These are phyloP conservation scores for Paraplagusia blochii DNA, from an alignment of 2,113 vertebrate species.

Conservation along the genomic window DNA sequence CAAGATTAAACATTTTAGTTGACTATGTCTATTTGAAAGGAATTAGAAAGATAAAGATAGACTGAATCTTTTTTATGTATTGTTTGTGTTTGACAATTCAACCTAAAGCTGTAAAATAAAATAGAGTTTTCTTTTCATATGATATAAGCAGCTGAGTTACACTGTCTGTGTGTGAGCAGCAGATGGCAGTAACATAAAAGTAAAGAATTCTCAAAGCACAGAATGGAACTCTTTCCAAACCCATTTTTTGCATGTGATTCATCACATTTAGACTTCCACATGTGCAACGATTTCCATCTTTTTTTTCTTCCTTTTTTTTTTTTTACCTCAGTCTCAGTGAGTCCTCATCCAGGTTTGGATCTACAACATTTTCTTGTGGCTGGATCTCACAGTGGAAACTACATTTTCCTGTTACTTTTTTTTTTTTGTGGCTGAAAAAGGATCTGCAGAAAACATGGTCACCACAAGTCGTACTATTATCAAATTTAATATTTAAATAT, in stretches of 20 bases:
- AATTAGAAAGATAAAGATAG: no score
- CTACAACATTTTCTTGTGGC: conserved; percentile 15
- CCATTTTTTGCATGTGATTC: conserved; percentile 6
- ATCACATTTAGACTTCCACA: conserved; percentile 15
- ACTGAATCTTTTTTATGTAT: no score
- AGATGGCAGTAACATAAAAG: conserved; percentile 52
- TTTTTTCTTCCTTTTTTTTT: neutral
- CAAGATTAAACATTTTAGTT: no score
- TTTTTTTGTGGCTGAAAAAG: conserved; percentile 30
- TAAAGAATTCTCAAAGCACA: conserved; percentile 1
- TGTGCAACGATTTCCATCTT: neutral
- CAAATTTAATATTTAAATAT: neutral
- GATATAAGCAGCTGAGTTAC: no score
- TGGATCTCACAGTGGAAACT: conserved; percentile 24
- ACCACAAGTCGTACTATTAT: neutral
- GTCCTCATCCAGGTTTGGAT: neutral
- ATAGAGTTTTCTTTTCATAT: no score
- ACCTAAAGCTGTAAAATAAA: no score
- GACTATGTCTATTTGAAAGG: no score
- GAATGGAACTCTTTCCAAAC: conserved; percentile 3
- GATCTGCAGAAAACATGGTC: conserved; percentile 18
- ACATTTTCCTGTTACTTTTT: no score
- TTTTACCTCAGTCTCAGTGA: neutral
- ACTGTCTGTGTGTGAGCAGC: conserved; percentile 24
- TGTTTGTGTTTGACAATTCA: no score